phyloP scores from a whole-genome alignment of 2,888 invertebrate genomes.

The Dyspetes luteomarginatus region DNA sequence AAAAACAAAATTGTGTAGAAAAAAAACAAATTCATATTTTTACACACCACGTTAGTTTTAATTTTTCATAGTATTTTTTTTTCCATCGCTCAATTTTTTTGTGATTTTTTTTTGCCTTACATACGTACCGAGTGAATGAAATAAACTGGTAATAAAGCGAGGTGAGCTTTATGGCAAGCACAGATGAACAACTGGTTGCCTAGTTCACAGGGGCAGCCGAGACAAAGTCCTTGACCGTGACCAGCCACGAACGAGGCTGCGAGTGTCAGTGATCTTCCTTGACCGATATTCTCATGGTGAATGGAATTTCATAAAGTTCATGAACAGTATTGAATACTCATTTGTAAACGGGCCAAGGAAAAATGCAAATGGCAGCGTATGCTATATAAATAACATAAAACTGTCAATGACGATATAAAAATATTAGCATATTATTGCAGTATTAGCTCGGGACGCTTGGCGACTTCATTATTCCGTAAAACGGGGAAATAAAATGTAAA shows the following conservation, averaged over 20 bases:
- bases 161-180: not conserved
- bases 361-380: too few relatives aligned
- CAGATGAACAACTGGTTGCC: slow-evolving; percentile 33
- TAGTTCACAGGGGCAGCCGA: slow-evolving; percentile 1
- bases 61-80: not conserved
- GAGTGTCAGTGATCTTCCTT: slow-evolving; percentile 46
- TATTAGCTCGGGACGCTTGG: too few relatives aligned
- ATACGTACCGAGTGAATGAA: slow-evolving; percentile 36
- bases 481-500: too few relatives aligned
- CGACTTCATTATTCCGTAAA: too few relatives aligned
- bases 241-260: slow-evolving; percentile 29
- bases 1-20: not conserved
- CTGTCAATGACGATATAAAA: too few relatives aligned
- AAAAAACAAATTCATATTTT: not conserved
- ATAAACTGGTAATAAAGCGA: not conserved
- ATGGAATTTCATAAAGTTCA: slow-evolving; percentile 12
- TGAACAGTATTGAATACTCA: not conserved
- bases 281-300: slow-evolving; percentile 39
- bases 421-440: too few relatives aligned
- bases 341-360: not conserved
- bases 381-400: too few relatives aligned
- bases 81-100: slow-evolving; percentile 22
- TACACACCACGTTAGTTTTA: not conserved
- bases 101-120: slow-evolving; percentile 15
- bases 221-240: slow-evolving; percentile 36